Base-by-base conservation (phyloP, 2,797 vertebrate genomes). In the Delichon dasypus region DNA sequence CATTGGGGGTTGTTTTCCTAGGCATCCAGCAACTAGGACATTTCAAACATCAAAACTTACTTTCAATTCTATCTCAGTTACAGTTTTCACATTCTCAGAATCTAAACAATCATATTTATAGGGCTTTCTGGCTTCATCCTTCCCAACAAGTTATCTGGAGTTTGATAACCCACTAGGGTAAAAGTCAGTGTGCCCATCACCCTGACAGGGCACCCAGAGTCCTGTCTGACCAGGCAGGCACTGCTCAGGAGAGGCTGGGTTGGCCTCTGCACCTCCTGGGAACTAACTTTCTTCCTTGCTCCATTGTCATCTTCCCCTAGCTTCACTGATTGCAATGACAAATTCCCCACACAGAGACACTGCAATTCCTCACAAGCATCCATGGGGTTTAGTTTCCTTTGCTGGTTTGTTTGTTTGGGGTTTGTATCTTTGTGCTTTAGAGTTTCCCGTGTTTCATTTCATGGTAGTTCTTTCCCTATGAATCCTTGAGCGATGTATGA, bases 261-360 rank as follows among this genome's bases (percentile, higher is more conserved):
- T 80, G 51, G 30, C 30, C 22, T 32, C 65, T 54, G 51, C 19
- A 51, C 51, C 15, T 68, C 8, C 29, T 53, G 48, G 65, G 45
- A 66, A 1, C 26, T n/a, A 27, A 20, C 4, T 70, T 40, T 20
- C 61, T 44, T 70, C 4, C 7, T 32, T 71, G 57, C 22, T 71
- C n/a, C 1, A 1, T 45, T 73, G 55, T 32, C 44, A 21, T 76
- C n/a, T 85, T 93, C 38, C 42, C 13, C 27, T 2, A 3, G 6
- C 30, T 75, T 50, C 4, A 1, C 0, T 50, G 51, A 29, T 25
- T 68, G 38, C 3, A 6, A 7, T 36, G 34, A 10, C 3, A 1
- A 11, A 47, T 65, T 68, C 51, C 71, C 62, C 38, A 38, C n/a
- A 29, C 22, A 73, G 13, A 11, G 16, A 65, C n/a, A 30, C 42